Evolutionary conservation across 1,140 invertebrate species (phyloP), one percentile per base, ranked within the genome.

Genomic region (Nephila pilipes): DNA sequence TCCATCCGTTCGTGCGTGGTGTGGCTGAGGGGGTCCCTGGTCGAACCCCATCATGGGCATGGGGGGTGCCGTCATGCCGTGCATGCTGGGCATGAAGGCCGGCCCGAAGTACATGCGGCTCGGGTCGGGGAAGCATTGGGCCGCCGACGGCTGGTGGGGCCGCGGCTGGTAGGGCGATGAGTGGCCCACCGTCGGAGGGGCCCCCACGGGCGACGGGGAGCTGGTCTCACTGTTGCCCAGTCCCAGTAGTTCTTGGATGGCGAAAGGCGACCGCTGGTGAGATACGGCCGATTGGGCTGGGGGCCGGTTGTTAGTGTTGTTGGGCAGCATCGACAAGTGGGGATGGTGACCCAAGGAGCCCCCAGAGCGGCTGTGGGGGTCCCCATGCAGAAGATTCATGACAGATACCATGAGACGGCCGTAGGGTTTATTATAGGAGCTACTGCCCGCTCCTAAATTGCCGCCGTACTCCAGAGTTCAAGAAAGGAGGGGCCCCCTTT

Each of bases 191-290:
- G n/a, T 91, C 69, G 55, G 89, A 18, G 69, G 87, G 65, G 32
- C 69, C 36, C 69, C 91, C 83, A 32, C 88, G 29, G 79, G 94
- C 38, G 69, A 87, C n/a, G 29, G 36, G n/a, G 29, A 55, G 2
- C 69, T 46, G 63, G 89, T 90, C 81, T 55, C 87, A 89, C 46
- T 88, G 18, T 93, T 94, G 79, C 97, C 97, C 60, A 98, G 95
- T 1, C 98, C 98, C 94, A 98, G 96, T 94, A 98, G 96, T 96
- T 99, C 98, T 95, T 99, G 98, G 95, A 98, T 98, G 94, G 97
- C 98, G 96, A 98, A 99, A 25, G 98, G 98, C 94, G 97, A 98
- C 94, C 98, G 96, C 95, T 98, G 98, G 36, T 85, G 80, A 20
- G 90, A 85, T 22, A 57, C 79, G 57, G 89, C 20, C 20, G 89